phyloP scores from a whole-genome alignment of 2,113 vertebrate species.

The Prietella phreatophila region DNA sequence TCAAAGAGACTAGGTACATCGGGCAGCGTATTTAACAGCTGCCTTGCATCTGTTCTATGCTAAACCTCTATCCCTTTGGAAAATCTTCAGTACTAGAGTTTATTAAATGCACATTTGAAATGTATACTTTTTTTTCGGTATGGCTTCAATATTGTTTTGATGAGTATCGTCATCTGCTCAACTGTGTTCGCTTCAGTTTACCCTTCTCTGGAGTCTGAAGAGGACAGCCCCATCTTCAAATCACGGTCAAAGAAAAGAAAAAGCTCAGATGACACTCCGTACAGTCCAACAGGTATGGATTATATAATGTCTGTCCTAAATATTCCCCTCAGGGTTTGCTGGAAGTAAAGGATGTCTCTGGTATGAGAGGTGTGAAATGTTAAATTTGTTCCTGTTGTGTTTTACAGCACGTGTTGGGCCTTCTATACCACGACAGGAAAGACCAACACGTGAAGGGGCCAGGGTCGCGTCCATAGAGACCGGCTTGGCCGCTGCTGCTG shows the following conservation, averaged over 20 bases:
- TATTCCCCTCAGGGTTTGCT: background rate
- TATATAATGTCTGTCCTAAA: background rate
- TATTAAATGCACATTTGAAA: constrained; percentile 27
- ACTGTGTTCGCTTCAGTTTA: constrained; percentile 77
- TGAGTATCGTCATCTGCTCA: background rate
- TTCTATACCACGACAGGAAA: constrained; percentile 90
- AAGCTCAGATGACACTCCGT: constrained; percentile 94
- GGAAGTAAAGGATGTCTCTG: background rate
- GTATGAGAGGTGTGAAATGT: background rate
- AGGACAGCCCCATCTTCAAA: constrained; percentile 98
- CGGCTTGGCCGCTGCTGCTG: constrained; percentile 88
- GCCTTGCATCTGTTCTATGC: constrained; percentile 64
- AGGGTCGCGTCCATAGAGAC: constrained; percentile 98
- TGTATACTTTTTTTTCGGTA: background rate
- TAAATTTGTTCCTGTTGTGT: constrained; percentile 14
- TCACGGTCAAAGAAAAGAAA: constrained; percentile 99
- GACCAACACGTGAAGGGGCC: constrained; percentile 93
- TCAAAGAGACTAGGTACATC: constrained; percentile 52
- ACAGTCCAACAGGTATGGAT: constrained; percentile 90
- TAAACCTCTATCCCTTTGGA: constrained; percentile 29
- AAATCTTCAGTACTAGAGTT: constrained; percentile 32
- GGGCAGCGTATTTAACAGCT: constrained; percentile 57
- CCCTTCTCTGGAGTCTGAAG: constrained; percentile 95
- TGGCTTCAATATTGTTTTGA: background rate
- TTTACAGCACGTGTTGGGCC: constrained; percentile 88